Conservation (phyloP, 2,888 invertebrate genomes). For the Aspidiotus rigidus region DNA sequence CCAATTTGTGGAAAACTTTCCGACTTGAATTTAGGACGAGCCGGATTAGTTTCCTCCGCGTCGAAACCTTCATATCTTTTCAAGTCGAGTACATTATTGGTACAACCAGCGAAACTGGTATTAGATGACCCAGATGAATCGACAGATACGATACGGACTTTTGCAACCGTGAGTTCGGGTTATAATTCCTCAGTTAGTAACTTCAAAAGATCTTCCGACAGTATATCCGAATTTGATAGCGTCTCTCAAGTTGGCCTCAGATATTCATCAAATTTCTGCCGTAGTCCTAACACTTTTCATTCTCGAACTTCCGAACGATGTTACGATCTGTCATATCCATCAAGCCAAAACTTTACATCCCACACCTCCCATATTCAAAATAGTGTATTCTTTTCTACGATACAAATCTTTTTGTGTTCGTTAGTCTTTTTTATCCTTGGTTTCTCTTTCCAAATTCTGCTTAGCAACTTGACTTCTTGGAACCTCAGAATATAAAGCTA, state of each 20-base stretch:
- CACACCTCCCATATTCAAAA: background rate
- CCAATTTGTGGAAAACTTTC: slow-evolving; percentile 21
- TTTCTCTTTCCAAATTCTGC: slow-evolving; percentile 14
- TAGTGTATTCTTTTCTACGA: slow-evolving; percentile 1
- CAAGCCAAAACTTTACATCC: background rate
- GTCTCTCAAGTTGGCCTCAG: slow-evolving; percentile 10
- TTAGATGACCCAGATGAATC: slow-evolving; percentile 1
- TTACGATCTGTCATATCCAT: slow-evolving; percentile 1
- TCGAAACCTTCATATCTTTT: slow-evolving; percentile 11
- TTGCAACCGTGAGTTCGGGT: slow-evolving; percentile 14
- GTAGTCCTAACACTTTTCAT: background rate
- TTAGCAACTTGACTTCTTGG: background rate
- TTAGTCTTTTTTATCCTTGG: slow-evolving; percentile 21
- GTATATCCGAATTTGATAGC: slow-evolving; percentile 19
- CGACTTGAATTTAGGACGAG: slow-evolving; percentile 6
- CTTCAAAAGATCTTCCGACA: background rate
- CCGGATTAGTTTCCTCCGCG: background rate
- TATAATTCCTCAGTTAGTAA: slow-evolving; percentile 10
- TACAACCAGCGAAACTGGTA: slow-evolving; percentile 13
- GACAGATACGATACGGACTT: slow-evolving; percentile 1
- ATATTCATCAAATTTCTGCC: background rate
- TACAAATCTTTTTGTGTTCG: slow-evolving; percentile 22
- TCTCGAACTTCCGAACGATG: slow-evolving; percentile 1
- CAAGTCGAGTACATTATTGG: background rate
- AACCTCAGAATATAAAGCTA: too few relatives aligned